These are phyloP conservation scores for Acrobasis suavella DNA, from an alignment of 2,888 invertebrate species.

Conservation along the genomic window DNA sequence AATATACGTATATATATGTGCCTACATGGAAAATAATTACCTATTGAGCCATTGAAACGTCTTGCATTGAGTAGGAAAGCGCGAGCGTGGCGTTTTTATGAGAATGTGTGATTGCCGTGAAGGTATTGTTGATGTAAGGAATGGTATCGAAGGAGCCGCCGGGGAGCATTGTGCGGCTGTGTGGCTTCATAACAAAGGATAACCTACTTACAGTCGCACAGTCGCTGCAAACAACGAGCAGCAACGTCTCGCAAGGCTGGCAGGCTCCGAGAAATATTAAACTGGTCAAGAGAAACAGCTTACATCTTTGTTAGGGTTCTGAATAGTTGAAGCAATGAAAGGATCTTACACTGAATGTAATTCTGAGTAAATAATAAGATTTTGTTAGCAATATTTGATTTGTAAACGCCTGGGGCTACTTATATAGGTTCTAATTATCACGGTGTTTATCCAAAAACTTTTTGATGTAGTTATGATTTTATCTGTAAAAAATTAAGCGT, in stretches of 20 bases:
- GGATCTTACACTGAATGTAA: too few relatives aligned
- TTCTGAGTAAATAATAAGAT: too few relatives aligned
- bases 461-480: too few relatives aligned
- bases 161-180: slow-evolving; percentile 15
- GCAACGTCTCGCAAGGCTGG: slow-evolving; percentile 8
- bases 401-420: too few relatives aligned
- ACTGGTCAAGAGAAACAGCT: not conserved
- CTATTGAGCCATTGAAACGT: slow-evolving; percentile 16
- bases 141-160: slow-evolving; percentile 8
- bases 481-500: too few relatives aligned
- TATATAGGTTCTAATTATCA: too few relatives aligned
- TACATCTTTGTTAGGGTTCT: not conserved
- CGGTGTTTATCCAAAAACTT: too few relatives aligned
- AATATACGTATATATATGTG: slow-evolving; percentile 8
- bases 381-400: too few relatives aligned
- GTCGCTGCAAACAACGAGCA: slow-evolving; percentile 13
- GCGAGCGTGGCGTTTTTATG: slow-evolving; percentile 17
- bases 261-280: slow-evolving; percentile 1
- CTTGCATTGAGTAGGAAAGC: slow-evolving; percentile 15
- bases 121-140: slow-evolving; percentile 17
- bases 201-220: slow-evolving; percentile 22
- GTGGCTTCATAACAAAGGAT: slow-evolving; percentile 15
- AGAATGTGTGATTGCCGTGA: slow-evolving; percentile 17
- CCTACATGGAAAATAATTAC: slow-evolving; percentile 14
- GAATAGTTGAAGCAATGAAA: not conserved